These are phyloP conservation scores for Araneus ventricosus DNA, from an alignment of 1,140 invertebrate genomes.

Conservation along the genomic window DNA sequence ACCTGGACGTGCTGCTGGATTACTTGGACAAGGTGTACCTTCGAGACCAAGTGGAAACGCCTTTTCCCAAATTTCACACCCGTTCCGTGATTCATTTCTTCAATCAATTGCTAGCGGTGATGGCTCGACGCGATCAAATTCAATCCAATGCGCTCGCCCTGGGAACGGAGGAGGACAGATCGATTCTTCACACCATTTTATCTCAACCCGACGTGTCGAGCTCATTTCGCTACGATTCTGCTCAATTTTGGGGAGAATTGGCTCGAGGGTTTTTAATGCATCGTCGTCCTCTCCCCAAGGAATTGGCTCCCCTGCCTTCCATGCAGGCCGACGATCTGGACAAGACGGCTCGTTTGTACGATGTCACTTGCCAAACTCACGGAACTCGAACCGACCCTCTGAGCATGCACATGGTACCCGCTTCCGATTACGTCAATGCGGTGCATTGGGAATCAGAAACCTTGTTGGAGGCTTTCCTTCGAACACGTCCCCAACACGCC, in stretches of 20 bases:
- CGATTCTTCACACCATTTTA: neutral
- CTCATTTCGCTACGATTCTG: neutral
- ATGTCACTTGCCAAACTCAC: neutral
- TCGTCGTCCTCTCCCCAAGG: conserved; percentile 13
- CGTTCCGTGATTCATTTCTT: neutral
- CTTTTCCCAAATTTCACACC: neutral
- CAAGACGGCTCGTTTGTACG: neutral
- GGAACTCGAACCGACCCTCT: neutral
- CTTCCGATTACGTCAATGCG: conserved; percentile 15
- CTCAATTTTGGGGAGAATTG: conserved; percentile 48
- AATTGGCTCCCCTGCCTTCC: neutral
- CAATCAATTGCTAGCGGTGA: neutral
- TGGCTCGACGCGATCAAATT: neutral
- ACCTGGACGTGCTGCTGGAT: neutral
- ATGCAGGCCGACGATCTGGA: too few relatives aligned
- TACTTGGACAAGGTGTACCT: neutral
- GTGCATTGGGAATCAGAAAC: neutral
- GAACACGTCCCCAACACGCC: neutral
- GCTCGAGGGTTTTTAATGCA: neutral
- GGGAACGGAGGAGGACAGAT: neutral
- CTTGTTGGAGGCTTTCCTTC: neutral
- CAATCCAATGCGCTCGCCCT: neutral
- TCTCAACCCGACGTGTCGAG: neutral
- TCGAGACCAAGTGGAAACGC: neutral
- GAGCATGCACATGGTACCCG: neutral